Evolutionary conservation across 2,113 vertebrate genomes (phyloP), one percentile per base, ranked within the genome.

Genomic region (Muntiacus muntjak): DNA sequence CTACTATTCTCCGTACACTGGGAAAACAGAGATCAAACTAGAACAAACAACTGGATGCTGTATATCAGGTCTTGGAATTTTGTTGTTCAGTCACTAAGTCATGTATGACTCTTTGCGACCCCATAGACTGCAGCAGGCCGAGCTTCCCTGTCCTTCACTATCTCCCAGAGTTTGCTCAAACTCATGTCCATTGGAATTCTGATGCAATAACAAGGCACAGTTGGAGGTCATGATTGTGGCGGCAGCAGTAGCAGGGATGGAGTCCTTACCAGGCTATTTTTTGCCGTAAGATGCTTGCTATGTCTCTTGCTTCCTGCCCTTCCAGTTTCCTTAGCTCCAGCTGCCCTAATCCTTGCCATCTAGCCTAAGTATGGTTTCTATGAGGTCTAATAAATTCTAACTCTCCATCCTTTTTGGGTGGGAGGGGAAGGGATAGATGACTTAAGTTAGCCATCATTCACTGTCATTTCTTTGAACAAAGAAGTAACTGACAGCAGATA

Each of bases 401-500:
- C 6, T 25, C 33, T 23, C 79, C 13, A 14, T 26, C 28, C 8
- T n/a, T 89, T 92, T 85, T 15, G 8, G 11, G 3, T 23, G 8
- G 3, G 21, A 67, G 23, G 3, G 26, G 2, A 54, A 62, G 28
- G 15, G 40, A 55, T 16, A 7, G 7, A 55, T 16, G 9, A 6
- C 43, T 90, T 74, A 50, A 25, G 11, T 93, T 67, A 95, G 50
- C 30, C 52, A 85, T 47, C 60, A 7, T 91, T 86, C 14, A 11
- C 3, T 95, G 91, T n/a, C 12, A 83, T 43, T 91, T 57, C 52
- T 95, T 96, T 87, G 16, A 89, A 57, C 17, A 45, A 93, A 97
- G n/a, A 96, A 83, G 40, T 81, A 87, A 74, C 9, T 71, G 58
- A 76, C n/a, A 89, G 52, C 16, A 83, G 26, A 76, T 82, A 33